A percentile compares a stretch with the other conserved stretches of the same genome.
Evolutionary conservation across 2,113 vertebrate genomes (phyloP).

Genomic region (Hyperoodon ampullatus): DNA sequence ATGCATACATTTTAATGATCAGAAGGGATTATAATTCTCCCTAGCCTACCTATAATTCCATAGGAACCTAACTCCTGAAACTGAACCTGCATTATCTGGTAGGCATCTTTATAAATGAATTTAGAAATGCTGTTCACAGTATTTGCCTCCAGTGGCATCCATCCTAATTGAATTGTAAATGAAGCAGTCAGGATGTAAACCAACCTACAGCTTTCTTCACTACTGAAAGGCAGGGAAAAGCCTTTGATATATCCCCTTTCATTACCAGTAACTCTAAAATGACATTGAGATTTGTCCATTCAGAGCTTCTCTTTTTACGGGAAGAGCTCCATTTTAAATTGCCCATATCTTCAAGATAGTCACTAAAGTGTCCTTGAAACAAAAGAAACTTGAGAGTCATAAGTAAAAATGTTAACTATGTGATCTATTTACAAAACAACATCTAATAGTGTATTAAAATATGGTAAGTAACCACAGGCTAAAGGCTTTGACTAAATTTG

Average conservation of each 20-base stretch:
- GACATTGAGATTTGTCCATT: slow-evolving; percentile 1
- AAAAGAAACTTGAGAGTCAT: neutral
- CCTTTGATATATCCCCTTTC: neutral
- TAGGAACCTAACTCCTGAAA: slow-evolving; percentile 72
- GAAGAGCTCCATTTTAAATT: neutral
- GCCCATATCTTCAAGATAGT: neutral
- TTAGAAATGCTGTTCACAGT: slow-evolving; percentile 76
- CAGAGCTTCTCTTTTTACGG: neutral
- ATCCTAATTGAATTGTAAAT: slow-evolving; percentile 84
- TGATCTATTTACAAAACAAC: neutral
- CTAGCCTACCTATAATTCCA: slow-evolving; percentile 68
- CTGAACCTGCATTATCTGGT: slow-evolving; percentile 73
- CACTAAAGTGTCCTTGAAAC: neutral
- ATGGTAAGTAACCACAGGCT: neutral
- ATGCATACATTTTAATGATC: slow-evolving; percentile 78
- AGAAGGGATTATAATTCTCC: slow-evolving; percentile 72
- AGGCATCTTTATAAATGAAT: slow-evolving; percentile 81
- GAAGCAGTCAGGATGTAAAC: slow-evolving; percentile 76
- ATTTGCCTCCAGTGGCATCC: slow-evolving; percentile 79
- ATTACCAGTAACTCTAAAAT: slow-evolving; percentile 37
- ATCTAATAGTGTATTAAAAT: neutral
- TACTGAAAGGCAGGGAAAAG: slow-evolving; percentile 50
- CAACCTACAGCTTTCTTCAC: slow-evolving; percentile 38
- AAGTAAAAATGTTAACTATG: neutral
- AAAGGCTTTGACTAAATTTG: neutral